phyloP scores from a whole-genome alignment of 2,888 invertebrate genomes.

The Mesochorus sp. region DNA sequence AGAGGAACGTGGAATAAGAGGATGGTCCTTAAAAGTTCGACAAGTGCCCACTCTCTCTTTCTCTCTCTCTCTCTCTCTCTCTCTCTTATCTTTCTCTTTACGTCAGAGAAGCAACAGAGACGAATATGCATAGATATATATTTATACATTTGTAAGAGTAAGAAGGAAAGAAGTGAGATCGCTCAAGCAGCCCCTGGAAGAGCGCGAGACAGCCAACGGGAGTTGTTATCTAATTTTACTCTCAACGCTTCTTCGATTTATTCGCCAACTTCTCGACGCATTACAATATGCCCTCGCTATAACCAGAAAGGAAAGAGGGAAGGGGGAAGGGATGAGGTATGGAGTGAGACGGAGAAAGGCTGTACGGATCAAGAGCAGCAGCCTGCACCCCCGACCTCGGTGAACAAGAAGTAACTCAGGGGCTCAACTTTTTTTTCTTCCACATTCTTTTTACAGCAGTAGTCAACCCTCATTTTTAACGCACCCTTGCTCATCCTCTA shows the following conservation, averaged over 20 bases:
- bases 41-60: slow-evolving; percentile 65
- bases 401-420: slow-evolving; percentile 21
- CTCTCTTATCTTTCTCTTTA: slow-evolving; percentile 57
- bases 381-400: slow-evolving; percentile 32
- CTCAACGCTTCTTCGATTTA: slow-evolving; percentile 82
- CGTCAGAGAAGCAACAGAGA: slow-evolving; percentile 35
- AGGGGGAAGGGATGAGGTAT: background rate
- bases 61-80: slow-evolving; percentile 58
- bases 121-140: slow-evolving; percentile 2
- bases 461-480: background rate
- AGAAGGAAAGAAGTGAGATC: slow-evolving; percentile 46
- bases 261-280: slow-evolving; percentile 81
- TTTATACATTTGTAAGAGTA: slow-evolving; percentile 6
- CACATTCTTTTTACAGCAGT: slow-evolving; percentile 14
- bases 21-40: slow-evolving; percentile 74
- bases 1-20: slow-evolving; percentile 62
- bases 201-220: slow-evolving; percentile 70
- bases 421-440: slow-evolving; percentile 32
- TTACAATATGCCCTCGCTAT: slow-evolving; percentile 81
- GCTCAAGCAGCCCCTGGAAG: slow-evolving; percentile 56
- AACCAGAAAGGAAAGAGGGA: slow-evolving; percentile 64
- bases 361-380: slow-evolving; percentile 48
- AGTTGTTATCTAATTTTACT: slow-evolving; percentile 83
- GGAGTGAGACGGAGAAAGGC: slow-evolving; percentile 27
- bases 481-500: background rate